Base-by-base conservation (phyloP, 2,888 invertebrate species). In the Parochlus steinenii region DNA sequence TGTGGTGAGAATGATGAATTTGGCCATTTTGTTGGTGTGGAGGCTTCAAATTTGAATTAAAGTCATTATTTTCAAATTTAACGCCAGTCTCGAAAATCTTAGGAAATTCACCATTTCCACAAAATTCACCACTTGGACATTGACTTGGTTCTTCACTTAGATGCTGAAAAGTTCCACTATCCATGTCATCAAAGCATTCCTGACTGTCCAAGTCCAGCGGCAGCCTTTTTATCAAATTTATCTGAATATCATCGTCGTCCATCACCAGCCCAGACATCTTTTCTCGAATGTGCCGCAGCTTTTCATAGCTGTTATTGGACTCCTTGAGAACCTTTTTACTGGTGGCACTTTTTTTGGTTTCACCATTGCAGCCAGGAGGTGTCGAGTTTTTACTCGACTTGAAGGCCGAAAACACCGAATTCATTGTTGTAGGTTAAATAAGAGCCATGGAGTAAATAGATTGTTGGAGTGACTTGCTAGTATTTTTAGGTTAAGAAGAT, bases 341-440 rank as follows among this genome's bases (percentile, higher is more conserved):
- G 17, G 29, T 42, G 40, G 33, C 39, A 41, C 38, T 47, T 46
- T 29, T 45, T 45, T 41, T 47, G 46, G 5, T 43, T 44, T 34
- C 37, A 32, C 39, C 31, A 22, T 20, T 27, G 31, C 34, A 33
- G 37, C 41, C 42, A 31, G 41, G 35, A 32, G 23, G 44, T 14
- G 39, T 29, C 11, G 38, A 34, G 26, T 31, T 32, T 47, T 57
- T 58, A 45, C 53, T 56, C 27, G 51, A 44, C 43, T 58, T 58
- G 49, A 58, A 58, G 47, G 58, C 58, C 42, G 57, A 58, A 44
- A 58, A 58, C 43, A 58, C 58, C 39, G 58, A 58, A 49, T 58
- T 58, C 58, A 58, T 58, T 42, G 48, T 53, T 43, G n/a, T 24
- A 19, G 5, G 18, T 31, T 19, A n/a, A n/a, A n/a, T n/a, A n/a